Evolutionary conservation across 2,113 vertebrate species (phyloP).

Genomic region (Vulpes ferrilata): DNA sequence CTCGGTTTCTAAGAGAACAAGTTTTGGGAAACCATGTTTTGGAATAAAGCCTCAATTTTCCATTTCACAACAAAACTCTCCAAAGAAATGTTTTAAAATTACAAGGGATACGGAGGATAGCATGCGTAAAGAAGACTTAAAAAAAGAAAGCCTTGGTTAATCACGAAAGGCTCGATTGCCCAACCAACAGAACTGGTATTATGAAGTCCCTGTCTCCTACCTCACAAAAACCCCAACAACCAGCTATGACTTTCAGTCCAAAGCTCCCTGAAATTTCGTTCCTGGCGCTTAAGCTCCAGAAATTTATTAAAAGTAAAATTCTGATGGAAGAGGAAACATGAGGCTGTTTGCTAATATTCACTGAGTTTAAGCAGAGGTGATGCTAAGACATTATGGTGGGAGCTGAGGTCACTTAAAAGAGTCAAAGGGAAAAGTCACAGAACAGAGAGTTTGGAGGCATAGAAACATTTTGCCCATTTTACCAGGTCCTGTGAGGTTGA

Average conservation of each 20-base stretch:
- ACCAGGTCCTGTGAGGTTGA: fast-evolving
- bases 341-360: not conserved
- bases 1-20: constrained; percentile 69
- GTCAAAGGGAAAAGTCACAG: not conserved
- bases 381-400: not conserved
- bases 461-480: not conserved
- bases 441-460: not conserved
- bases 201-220: not conserved
- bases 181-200: not conserved
- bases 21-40: constrained; percentile 78
- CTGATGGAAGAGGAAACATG: not conserved
- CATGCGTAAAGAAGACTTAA: not conserved
- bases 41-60: constrained; percentile 76
- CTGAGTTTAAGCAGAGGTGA: not conserved
- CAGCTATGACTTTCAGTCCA: not conserved
- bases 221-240: not conserved
- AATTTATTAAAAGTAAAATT: not conserved
- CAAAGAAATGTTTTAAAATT: constrained; percentile 55
- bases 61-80: constrained; percentile 71
- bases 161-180: not conserved
- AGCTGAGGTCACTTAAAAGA: not conserved
- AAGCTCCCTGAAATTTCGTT: not conserved
- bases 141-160: constrained; percentile 24
- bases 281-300: not conserved
- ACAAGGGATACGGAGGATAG: constrained; percentile 42